Percentiles rank a stretch among this genome's conserved stretches.
Evolutionary conservation across 92 coral and sea anemone species (phyloP).

Genomic region (Desmophyllum pertusum): DNA sequence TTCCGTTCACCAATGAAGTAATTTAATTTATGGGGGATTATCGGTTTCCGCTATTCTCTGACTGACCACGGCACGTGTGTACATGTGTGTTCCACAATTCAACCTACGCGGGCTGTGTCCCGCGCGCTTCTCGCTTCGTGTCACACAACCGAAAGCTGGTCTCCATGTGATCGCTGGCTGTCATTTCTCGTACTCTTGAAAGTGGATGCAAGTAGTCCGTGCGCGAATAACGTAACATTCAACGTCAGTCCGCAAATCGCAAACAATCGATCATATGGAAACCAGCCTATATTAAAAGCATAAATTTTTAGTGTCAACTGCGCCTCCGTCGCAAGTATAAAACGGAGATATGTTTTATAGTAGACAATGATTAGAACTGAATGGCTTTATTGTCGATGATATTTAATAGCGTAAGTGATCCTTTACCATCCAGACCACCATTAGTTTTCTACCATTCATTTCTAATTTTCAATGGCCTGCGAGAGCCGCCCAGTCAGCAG

Average conservation of each 20-base stretch:
- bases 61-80: not conserved
- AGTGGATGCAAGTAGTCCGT: not conserved
- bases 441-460: too few relatives aligned
- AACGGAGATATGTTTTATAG: not conserved
- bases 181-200: not conserved
- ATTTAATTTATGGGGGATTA: not conserved
- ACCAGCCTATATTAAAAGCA: too few relatives aligned
- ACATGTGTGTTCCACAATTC: not conserved
- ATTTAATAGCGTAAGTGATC: not conserved
- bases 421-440: not conserved
- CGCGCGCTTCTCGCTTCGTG: not conserved
- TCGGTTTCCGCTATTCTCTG: not conserved
- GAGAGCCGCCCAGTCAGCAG: too few relatives aligned
- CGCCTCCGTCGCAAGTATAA: not conserved
- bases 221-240: not conserved
- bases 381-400: not conserved
- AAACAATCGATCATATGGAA: not conserved
- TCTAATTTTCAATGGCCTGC: too few relatives aligned
- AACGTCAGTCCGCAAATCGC: not conserved
- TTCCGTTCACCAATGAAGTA: not conserved
- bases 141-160: slow-evolving; percentile 17
- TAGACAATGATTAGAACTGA: too few relatives aligned
- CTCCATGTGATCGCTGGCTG: not conserved
- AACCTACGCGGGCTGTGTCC: not conserved
- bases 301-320: too few relatives aligned